A percentile compares a stretch with the other conserved stretches of the same genome.
Conservation (phyloP, 2,888 invertebrate species). For the Agapostemon virescens region DNA sequence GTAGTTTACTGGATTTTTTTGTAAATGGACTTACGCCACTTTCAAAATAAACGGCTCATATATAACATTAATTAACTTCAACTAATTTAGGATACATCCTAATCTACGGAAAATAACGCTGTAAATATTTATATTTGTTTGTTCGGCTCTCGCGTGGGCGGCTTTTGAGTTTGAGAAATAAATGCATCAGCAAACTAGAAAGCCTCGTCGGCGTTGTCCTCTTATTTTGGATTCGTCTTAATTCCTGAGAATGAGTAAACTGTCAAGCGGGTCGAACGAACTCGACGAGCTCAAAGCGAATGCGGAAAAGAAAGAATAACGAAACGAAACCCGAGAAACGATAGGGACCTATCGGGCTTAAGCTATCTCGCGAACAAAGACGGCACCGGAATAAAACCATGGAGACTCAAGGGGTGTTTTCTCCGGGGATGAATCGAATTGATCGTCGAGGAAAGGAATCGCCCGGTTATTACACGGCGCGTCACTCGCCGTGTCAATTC, state of each 20-base stretch:
- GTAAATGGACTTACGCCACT: too few species aligned
- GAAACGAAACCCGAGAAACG: neutral
- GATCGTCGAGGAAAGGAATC: neutral
- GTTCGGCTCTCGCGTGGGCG: neutral
- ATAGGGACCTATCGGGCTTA: neutral
- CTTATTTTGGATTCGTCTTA: neutral
- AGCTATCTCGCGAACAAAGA: neutral
- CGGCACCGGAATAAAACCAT: constrained; percentile 20
- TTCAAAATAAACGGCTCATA: too few species aligned
- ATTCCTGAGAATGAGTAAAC: neutral
- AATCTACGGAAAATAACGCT: too few species aligned
- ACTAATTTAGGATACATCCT: too few species aligned
- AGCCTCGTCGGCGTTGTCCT: neutral
- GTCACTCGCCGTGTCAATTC: neutral
- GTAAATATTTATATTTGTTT: too few species aligned
- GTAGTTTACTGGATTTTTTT: too few species aligned
- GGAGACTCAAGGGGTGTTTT: constrained; percentile 14
- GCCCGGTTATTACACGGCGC: constrained; percentile 17
- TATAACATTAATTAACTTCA: too few species aligned
- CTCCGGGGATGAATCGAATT: constrained; percentile 10
- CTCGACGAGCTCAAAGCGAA: neutral
- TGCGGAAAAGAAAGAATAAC: neutral
- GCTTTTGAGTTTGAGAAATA: constrained; percentile 23
- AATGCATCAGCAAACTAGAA: neutral
- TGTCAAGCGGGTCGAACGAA: neutral